Evolutionary conservation across 2,113 vertebrate genomes (phyloP), one percentile per base, ranked within the genome.

Genomic region (Melanostigma gelatinosum): DNA sequence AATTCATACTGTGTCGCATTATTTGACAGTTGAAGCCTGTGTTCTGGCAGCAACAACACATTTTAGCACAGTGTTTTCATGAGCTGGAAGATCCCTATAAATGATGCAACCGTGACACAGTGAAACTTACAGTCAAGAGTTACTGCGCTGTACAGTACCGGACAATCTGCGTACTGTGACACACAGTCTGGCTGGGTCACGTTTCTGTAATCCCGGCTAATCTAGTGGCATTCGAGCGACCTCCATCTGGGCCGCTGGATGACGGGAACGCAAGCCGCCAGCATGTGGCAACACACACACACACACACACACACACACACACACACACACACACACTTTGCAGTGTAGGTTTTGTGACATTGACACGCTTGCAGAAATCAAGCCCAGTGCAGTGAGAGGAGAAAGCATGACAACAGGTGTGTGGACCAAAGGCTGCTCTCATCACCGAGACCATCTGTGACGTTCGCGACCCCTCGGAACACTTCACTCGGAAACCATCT

Each of bases 141-240:
- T 18, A 40, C 65, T 22, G 64, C 42, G 20, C 11, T 68, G 65
- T 67, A 22, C 32, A 24, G 54, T 77, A 68, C 57, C 36, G 32
- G 32, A 71, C 22, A 81, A 76, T 44, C 74, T 73, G 4, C 71
- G 81, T 27, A 82, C 52, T 0, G 11, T 71, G 34, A 84, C 44
- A 67, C 60, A 54, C 34, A 77, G 40, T 22, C 52, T 5, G 24
- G 42, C 29, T 40, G 24, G 61, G 15, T 91, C 92, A 90, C 81
- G 88, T 94, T 91, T 81, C 75, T 72, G 27, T 91, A 80, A 88
- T 92, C 89, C 83, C 2, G 18, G 83, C 83, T 94, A 90, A 93
- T 93, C 93, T 86, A 8, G 61, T 12, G 29, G 91, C 82, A 88
- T 94, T 93, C 94, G 86, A 70, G 79, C 24, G 1, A 68, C 73